Evolutionary conservation across 1,140 invertebrate species (phyloP).

Genomic region (Nymphalis io): DNA sequence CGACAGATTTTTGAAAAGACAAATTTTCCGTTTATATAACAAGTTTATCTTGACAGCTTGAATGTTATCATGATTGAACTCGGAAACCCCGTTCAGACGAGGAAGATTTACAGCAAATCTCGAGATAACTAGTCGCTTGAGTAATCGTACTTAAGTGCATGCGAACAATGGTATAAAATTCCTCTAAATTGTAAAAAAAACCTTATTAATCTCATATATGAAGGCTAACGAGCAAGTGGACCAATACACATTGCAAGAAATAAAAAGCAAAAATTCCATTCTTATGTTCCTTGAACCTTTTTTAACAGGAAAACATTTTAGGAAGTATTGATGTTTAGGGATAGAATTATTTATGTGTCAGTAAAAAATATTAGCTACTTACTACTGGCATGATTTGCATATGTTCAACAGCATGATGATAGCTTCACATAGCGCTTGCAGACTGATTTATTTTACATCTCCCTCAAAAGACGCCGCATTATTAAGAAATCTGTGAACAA

Average conservation of each 20-base stretch:
- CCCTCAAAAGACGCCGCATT: background rate
- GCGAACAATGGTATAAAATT: background rate
- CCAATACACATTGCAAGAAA: no score
- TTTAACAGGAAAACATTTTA: no score
- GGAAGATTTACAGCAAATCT: slow-evolving; percentile 11
- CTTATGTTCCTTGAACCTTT: no score
- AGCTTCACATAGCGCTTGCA: slow-evolving; percentile 50
- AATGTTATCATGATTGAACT: slow-evolving; percentile 40
- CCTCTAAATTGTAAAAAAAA: no score
- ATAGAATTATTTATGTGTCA: no score
- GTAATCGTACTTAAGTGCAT: slow-evolving; percentile 4
- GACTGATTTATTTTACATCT: background rate
- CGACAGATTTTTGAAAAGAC: background rate
- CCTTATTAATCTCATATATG: no score
- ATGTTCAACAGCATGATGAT: slow-evolving; percentile 59
- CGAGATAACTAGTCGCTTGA: background rate
- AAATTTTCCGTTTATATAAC: background rate
- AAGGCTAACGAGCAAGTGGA: no score
- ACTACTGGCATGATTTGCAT: slow-evolving; percentile 72
- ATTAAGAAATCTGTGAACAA: background rate
- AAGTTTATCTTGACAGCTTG: slow-evolving; percentile 41
- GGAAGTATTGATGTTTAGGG: no score
- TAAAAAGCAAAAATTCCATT: no score
- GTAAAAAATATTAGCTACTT: no score
- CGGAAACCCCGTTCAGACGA: slow-evolving; percentile 20